Evolutionary conservation across 2,888 invertebrate genomes (phyloP).

Genomic region (Antitype chi): DNA sequence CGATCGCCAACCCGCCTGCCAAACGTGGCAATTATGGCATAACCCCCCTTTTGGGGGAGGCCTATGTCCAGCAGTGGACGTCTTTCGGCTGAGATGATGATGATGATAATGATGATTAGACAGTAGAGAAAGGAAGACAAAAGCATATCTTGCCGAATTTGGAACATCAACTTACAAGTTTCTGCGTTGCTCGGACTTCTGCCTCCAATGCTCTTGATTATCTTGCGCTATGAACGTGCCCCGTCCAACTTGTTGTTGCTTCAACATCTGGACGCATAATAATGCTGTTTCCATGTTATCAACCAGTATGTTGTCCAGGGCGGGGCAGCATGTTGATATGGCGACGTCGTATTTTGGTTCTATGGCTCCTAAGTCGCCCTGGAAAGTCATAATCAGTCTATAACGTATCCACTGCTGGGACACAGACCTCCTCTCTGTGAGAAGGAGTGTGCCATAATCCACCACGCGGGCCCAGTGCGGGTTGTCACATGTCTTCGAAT

Average conservation of each 20-base stretch:
- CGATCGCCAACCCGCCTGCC: no score
- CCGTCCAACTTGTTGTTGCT: slow-evolving; percentile 94
- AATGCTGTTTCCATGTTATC: slow-evolving; percentile 97
- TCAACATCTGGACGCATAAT: slow-evolving; percentile 95
- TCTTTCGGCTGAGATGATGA: no score
- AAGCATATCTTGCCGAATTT: not conserved
- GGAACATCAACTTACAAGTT: slow-evolving; percentile 73
- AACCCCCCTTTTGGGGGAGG: no score
- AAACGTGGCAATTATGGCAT: no score
- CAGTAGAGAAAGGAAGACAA: not conserved
- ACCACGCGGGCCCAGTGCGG: no score
- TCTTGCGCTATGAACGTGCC: slow-evolving; percentile 97
- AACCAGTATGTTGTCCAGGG: slow-evolving; percentile 97
- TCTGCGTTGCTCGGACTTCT: slow-evolving; percentile 62
- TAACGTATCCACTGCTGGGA: no score
- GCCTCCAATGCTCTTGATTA: slow-evolving; percentile 92
- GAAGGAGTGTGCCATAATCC: no score
- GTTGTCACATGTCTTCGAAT: no score
- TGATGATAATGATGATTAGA: no score
- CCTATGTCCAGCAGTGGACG: no score
- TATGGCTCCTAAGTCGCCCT: slow-evolving; percentile 99
- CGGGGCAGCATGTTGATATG: slow-evolving; percentile 97
- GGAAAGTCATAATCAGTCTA: no score
- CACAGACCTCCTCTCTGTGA: no score
- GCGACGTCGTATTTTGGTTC: slow-evolving; percentile 98